phyloP scores from a whole-genome alignment of 2,113 vertebrate genomes.

The Sinocyclocheilus rhinocerous region DNA sequence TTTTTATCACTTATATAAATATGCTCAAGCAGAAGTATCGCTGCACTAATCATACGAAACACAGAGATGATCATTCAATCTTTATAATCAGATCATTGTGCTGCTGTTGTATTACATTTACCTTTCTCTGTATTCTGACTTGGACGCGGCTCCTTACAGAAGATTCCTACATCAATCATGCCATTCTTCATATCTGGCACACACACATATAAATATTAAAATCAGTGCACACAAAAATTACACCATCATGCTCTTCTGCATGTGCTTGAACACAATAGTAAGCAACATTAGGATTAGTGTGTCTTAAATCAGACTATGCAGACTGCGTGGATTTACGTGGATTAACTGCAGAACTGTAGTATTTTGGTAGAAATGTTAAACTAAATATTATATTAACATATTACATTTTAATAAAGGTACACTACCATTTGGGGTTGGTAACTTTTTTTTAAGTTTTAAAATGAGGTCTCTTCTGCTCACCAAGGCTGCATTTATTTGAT shows the following conservation, averaged over 20 bases:
- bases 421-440: no score
- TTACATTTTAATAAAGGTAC: no score
- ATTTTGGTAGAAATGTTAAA: not conserved
- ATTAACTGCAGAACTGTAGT: not conserved
- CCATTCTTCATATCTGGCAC: conserved; percentile 90
- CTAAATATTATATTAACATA: not conserved
- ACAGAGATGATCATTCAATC: not conserved
- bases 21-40: no score
- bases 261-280: not conserved
- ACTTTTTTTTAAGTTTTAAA: no score
- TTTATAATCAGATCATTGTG: not conserved
- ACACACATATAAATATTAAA: not conserved
- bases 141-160: conserved; percentile 84
- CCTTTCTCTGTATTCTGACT: conserved; percentile 87
- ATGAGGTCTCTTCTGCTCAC: no score
- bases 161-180: conserved; percentile 92
- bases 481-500: no score
- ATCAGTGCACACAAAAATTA: not conserved
- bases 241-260: not conserved
- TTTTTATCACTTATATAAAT: not conserved
- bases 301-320: not conserved
- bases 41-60: not conserved
- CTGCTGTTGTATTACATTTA: conserved; percentile 55
- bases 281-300: not conserved
- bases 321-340: no score